Base-by-base conservation (phyloP, 2,113 vertebrate species). In the Odontesthes bonariensis region DNA sequence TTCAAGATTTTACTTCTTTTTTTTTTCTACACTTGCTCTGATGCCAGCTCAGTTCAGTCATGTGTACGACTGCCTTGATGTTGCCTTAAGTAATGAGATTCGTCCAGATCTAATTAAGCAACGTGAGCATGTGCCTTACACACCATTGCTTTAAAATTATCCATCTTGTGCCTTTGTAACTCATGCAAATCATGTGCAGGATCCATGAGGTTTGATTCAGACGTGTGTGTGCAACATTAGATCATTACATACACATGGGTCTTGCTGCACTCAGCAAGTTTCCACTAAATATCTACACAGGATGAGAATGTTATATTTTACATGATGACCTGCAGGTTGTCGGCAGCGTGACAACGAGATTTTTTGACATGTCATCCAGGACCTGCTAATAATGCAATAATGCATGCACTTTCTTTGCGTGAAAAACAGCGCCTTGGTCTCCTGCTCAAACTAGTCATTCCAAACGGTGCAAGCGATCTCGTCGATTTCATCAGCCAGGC, bases 401-500 rank as follows among this genome's bases (percentile, higher is more conserved):
- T 52, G 33, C 5, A 44, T 6, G 1, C 5, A 6, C 14, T 19
- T 5, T 7, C 17, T 2, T 6, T 49, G 12, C 19, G 20, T 33
- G 44, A 9, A 58, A 10, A 51, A 10, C 32, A 10, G 3, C 20
- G 74, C 61, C 57, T 56, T n/a, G 53, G 10, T 16, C 61, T 77
- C 63, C 72, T 52, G 65, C 42, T 63, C 66, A 56, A 62, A 55
- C 68, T 63, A 14, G 51, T 16, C 2, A 20, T 40, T 5, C 10
- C n/a, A 32, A 53, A 35, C 58, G 33, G 22, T 85, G 93, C 85
- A 95, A 94, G 73, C 33, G 1, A 16, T 44, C 22, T 11, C 1
- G 5, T 23, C 8, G 89, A 94, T 95, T 95, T 94, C 94, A 94
- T 95, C 94, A 95, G 85, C 94, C 93, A 77, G 23, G 19, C 49